phyloP scores from a whole-genome alignment of 2,797 vertebrate genomes.

The Nothura maculosa region DNA sequence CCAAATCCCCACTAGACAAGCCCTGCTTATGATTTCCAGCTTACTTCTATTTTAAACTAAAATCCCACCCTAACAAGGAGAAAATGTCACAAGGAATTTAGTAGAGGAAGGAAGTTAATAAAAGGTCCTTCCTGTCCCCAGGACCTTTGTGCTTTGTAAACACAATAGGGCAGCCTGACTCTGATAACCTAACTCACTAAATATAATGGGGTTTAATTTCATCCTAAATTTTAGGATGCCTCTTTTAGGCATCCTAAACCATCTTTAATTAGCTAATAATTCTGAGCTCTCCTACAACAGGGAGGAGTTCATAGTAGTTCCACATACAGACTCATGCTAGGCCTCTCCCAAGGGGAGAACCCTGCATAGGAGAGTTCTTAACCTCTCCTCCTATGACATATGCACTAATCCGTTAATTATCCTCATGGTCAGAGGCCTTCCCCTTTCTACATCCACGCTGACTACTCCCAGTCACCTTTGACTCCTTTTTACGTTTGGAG shows the following conservation, averaged over 20 bases:
- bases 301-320: background rate
- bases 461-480: too few relatives aligned
- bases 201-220: too few relatives aligned
- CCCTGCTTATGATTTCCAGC: slow-evolving; percentile 16
- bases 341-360: too few relatives aligned
- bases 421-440: too few relatives aligned
- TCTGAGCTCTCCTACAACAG: background rate
- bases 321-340: background rate
- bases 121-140: slow-evolving; percentile 38
- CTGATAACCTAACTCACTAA: slow-evolving; percentile 40
- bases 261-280: slow-evolving; percentile 40
- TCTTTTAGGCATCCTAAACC: background rate
- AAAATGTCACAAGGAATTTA: slow-evolving; percentile 14
- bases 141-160: slow-evolving; percentile 24
- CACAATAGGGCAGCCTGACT: slow-evolving; percentile 14
- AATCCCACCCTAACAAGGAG: background rate
- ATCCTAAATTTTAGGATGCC: too few relatives aligned
- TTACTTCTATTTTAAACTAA: background rate
- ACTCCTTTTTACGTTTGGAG: too few relatives aligned
- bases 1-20: background rate
- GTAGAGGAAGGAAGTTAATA: slow-evolving; percentile 60
- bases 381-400: background rate
- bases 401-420: background rate
- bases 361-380: background rate
- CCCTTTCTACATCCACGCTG: too few relatives aligned